phyloP scores from a whole-genome alignment of 2,113 vertebrate genomes.

The Rousettus leschenaultii region DNA sequence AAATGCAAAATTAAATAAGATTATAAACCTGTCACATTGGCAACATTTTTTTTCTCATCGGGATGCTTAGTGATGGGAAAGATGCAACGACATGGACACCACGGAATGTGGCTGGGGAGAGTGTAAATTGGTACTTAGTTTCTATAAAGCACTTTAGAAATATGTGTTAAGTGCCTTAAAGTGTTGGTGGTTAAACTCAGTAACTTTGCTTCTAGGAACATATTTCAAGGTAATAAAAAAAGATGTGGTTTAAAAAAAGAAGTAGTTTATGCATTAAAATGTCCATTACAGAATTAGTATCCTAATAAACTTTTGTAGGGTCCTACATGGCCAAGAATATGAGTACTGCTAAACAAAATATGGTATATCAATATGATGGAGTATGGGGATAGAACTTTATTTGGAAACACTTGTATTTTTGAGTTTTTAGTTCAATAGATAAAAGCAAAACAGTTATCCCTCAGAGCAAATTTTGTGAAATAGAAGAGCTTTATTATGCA shows the following conservation, averaged over 20 bases:
- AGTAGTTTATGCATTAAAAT: background rate
- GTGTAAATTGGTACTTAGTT: background rate
- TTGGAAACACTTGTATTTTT: background rate
- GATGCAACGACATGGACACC: background rate
- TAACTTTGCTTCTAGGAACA: background rate
- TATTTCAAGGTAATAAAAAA: background rate
- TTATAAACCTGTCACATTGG: background rate
- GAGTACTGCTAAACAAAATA: background rate
- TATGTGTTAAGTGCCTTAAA: background rate
- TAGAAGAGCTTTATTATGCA: background rate
- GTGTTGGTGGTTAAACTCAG: background rate
- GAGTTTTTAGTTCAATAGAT: background rate
- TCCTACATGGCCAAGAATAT: background rate
- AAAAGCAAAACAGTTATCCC: background rate
- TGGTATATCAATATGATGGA: background rate
- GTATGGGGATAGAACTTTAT: background rate
- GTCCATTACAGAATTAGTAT: background rate
- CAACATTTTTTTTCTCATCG: background rate
- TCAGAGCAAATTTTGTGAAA: background rate
- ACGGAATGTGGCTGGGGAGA: background rate
- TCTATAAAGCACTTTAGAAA: constrained; percentile 12
- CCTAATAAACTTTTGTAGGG: background rate
- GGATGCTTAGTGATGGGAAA: background rate
- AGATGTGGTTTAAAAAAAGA: background rate
- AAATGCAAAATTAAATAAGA: constrained; percentile 41